Percentiles rank a stretch among this genome's conserved stretches.
Conservation (phyloP, 2,888 invertebrate genomes). For the Loripinus fragilis region DNA sequence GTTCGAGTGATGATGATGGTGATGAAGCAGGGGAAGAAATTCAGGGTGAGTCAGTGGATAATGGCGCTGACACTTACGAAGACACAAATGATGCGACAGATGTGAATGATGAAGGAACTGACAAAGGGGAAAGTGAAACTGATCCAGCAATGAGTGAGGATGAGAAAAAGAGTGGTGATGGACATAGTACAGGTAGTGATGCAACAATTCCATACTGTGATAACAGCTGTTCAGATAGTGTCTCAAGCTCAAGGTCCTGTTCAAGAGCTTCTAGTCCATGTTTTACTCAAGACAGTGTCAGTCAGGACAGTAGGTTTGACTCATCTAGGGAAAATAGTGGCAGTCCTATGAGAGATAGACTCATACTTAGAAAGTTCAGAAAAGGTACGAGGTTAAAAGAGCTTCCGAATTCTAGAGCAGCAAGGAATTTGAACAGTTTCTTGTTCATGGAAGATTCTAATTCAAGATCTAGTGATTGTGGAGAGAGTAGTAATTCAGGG, state of each 20-base stretch:
- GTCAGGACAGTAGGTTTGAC: slow-evolving; percentile 46
- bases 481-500: slow-evolving; percentile 44
- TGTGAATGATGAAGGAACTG: slow-evolving; percentile 7
- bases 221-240: slow-evolving; percentile 57
- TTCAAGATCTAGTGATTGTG: slow-evolving; percentile 50
- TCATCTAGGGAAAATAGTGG: slow-evolving; percentile 56
- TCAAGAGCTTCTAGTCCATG: slow-evolving; percentile 55
- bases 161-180: slow-evolving; percentile 37
- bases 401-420: slow-evolving; percentile 40
- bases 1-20: slow-evolving; percentile 34
- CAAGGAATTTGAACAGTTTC: slow-evolving; percentile 48
- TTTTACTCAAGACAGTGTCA: slow-evolving; percentile 36
- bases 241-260: slow-evolving; percentile 35
- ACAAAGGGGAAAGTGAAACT: slow-evolving; percentile 22
- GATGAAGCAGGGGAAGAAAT: slow-evolving; percentile 38
- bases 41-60: slow-evolving; percentile 31
- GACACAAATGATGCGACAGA: slow-evolving; percentile 22
- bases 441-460: slow-evolving; percentile 56
- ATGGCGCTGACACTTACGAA: slow-evolving; percentile 27
- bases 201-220: slow-evolving; percentile 61
- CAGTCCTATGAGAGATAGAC: slow-evolving; percentile 46
- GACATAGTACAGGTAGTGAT: slow-evolving; percentile 52
- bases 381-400: slow-evolving; percentile 49
- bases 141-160: slow-evolving; percentile 33
- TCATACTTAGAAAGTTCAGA: slow-evolving; percentile 46